A percentile compares a stretch with the other conserved stretches of the same genome.
These are phyloP conservation scores for Forbesichthys agassizii DNA, from an alignment of 2,113 vertebrate genomes.

Conservation along the genomic window DNA sequence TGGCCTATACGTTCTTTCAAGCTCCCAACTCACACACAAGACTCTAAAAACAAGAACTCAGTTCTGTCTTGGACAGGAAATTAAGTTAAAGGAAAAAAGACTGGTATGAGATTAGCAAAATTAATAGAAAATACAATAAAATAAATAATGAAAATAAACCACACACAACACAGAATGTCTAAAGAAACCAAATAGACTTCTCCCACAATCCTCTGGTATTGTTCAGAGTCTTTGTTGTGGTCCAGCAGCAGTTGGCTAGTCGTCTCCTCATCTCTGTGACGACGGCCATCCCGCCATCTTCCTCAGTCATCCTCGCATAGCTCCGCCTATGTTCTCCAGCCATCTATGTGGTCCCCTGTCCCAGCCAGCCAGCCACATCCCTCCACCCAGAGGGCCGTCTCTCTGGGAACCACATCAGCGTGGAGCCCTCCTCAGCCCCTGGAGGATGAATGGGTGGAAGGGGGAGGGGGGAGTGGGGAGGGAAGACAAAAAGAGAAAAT, in stretches of 20 bases:
- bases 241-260: slow-evolving; percentile 57
- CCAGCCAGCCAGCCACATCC: slow-evolving; percentile 49
- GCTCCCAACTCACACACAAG: slow-evolving; percentile 42
- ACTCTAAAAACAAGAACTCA: slow-evolving; percentile 50
- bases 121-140: slow-evolving; percentile 37
- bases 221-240: slow-evolving; percentile 62
- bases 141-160: background rate
- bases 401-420: slow-evolving; percentile 25
- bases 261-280: slow-evolving; percentile 27
- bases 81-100: slow-evolving; percentile 18
- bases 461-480: slow-evolving; percentile 26
- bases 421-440: slow-evolving; percentile 51
- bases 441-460: slow-evolving; percentile 51
- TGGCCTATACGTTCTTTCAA: slow-evolving; percentile 48
- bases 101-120: slow-evolving; percentile 24
- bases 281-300: slow-evolving; percentile 17
- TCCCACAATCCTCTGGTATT: slow-evolving; percentile 59
- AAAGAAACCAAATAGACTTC: slow-evolving; percentile 42
- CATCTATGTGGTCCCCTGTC: slow-evolving; percentile 42
- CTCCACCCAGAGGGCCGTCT: slow-evolving; percentile 32
- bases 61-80: slow-evolving; percentile 54
- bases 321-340: slow-evolving; percentile 34
- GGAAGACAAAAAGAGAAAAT: slow-evolving; percentile 53
- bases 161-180: slow-evolving; percentile 25
- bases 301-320: background rate